Conservation (phyloP, 2,113 vertebrate species). For the Passer montanus region DNA sequence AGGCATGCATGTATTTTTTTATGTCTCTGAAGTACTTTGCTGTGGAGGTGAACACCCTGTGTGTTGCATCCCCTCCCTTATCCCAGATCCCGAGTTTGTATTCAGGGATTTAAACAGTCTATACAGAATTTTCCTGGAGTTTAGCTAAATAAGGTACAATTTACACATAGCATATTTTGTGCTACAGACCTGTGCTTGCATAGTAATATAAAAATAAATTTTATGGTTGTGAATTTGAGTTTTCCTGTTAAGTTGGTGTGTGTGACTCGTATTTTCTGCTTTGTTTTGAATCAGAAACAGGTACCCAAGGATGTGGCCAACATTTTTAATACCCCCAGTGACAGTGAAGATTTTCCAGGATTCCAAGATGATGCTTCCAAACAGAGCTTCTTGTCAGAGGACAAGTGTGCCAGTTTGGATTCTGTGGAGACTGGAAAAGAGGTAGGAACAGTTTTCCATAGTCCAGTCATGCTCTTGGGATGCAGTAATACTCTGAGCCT, state of each 20-base stretch:
- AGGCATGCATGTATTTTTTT: neutral
- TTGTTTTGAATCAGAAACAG: constrained; percentile 63
- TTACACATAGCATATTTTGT: neutral
- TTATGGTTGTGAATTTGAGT: neutral
- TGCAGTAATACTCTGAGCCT: neutral
- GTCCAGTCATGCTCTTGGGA: neutral
- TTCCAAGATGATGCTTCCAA: constrained; percentile 68
- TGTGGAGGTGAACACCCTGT: neutral
- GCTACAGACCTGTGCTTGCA: neutral
- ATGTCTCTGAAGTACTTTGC: neutral
- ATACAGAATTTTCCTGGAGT: neutral
- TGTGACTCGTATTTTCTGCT: neutral
- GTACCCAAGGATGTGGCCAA: constrained; percentile 67
- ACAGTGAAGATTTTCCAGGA: constrained; percentile 75
- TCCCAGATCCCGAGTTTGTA: neutral
- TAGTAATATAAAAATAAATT: neutral
- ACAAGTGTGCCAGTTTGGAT: constrained; percentile 50
- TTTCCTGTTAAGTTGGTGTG: neutral
- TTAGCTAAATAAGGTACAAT: neutral
- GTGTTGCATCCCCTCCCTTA: accelerated
- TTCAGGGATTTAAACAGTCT: neutral
- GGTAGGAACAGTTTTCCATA: constrained; percentile 9
- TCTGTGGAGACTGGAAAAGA: constrained; percentile 58
- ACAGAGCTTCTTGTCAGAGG: constrained; percentile 66
- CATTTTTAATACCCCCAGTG: constrained; percentile 73